A percentile compares a stretch with the other conserved stretches of the same genome.
These are phyloP conservation scores for Arion vulgaris DNA, from an alignment of 1,140 invertebrate species.

Conservation along the genomic window DNA sequence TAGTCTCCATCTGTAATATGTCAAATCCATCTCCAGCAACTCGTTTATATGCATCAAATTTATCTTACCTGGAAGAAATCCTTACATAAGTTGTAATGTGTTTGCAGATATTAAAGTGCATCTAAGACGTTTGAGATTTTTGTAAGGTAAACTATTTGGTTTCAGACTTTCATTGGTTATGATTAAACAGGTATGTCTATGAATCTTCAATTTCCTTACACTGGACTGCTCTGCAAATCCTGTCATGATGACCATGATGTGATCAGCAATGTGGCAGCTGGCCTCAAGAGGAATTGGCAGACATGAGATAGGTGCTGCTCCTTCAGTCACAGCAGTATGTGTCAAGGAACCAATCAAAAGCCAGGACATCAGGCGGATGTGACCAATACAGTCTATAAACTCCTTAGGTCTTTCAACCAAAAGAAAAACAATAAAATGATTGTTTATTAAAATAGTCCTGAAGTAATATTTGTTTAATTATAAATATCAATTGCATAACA, in stretches of 20 bases:
- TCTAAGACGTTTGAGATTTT: no score
- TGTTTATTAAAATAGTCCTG: background rate
- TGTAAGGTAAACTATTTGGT: no score
- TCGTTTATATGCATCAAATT: no score
- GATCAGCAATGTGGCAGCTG: slow-evolving; percentile 95
- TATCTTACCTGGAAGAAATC: no score
- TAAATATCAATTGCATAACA: no score
- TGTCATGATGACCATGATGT: slow-evolving; percentile 92
- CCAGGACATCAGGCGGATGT: slow-evolving; percentile 96
- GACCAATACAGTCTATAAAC: slow-evolving; percentile 94
- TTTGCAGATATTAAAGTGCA: no score
- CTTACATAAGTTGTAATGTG: no score
- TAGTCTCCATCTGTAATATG: no score
- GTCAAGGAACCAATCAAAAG: slow-evolving; percentile 93
- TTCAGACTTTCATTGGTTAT: no score
- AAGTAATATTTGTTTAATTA: no score
- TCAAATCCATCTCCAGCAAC: no score
- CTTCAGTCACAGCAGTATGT: slow-evolving; percentile 81
- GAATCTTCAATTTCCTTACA: slow-evolving; percentile 71
- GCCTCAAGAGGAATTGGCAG: slow-evolving; percentile 96
- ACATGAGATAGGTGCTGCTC: slow-evolving; percentile 75
- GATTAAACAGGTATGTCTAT: no score
- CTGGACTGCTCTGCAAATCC: slow-evolving; percentile 97
- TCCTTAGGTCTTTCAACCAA: slow-evolving; percentile 83
- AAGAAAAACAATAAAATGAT: background rate